Conservation (phyloP, 2,113 vertebrate genomes). For the Tyto alba region DNA sequence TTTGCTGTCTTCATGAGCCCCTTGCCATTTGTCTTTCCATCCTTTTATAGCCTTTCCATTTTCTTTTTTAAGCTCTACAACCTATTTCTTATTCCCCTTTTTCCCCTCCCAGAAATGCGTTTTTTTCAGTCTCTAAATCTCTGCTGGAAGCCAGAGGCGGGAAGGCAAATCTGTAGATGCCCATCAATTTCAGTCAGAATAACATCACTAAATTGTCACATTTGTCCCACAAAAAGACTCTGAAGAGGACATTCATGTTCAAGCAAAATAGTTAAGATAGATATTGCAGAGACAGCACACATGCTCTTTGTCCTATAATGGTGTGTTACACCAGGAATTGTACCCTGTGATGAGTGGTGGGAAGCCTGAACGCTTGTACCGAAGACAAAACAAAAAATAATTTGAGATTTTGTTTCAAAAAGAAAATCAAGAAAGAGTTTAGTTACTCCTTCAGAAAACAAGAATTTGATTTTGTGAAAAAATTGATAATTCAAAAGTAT, state of each 20-base stretch:
- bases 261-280: not conserved
- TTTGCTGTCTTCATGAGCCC: not conserved
- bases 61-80: not conserved
- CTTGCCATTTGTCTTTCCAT: not conserved
- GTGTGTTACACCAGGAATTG: not conserved
- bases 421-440: not conserved
- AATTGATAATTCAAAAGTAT: not conserved
- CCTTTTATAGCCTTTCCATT: not conserved
- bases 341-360: not conserved
- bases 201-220: not conserved
- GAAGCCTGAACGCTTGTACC: not conserved
- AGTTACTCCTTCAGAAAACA: not conserved
- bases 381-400: not conserved
- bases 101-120: not conserved
- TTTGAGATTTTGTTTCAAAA: not conserved
- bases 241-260: not conserved
- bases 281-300: not conserved
- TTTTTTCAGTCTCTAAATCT: not conserved
- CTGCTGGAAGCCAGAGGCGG: not conserved
- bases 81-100: not conserved
- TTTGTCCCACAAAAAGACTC: not conserved
- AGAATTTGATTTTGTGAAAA: not conserved
- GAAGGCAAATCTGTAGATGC: not conserved
- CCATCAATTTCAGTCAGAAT: not conserved
- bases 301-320: not conserved